Base-by-base conservation (phyloP, 2,113 vertebrate genomes). In the Pagrus major region DNA sequence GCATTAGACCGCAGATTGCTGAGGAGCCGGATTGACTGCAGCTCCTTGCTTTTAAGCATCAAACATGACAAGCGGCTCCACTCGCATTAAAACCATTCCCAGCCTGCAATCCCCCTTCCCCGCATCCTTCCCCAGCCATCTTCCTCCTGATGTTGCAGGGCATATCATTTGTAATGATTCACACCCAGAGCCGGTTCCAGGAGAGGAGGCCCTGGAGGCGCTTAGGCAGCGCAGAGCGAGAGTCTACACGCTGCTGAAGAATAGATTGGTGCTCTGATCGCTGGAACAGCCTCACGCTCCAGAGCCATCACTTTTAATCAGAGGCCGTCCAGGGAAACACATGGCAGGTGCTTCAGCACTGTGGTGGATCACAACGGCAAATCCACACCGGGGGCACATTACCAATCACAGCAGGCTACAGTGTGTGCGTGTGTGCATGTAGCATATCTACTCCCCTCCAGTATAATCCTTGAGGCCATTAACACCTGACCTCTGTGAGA, bases 141-240 rank as follows among this genome's bases (percentile, higher is more conserved):
- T 74, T 81, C 84, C 82, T 82, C 59, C 60, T 84, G 15, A 93
- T 86, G 91, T 93, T 93, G 83, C 78, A 92, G 91, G 82, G 90
- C 87, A 89, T 91, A 94, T 93, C 69, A 92, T 92, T 93, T 95
- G 94, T 89, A 95, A 94, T 89, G 91, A 94, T 95, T 93, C 92
- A 93, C 91, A 80, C 78, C 90, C 89, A 93, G 81, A 87, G 88
- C 80, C 71, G 76, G 72, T 80, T 85, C 87, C 88, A 85, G 80
- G 55, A 87, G 90, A 88, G 91, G 89, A 88, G 90, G 85, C 86
- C 85, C 91, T 41, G 60, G 86, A 80, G 80, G 89, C 55, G 51
- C 81, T 79, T 77, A 85, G 79, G 79, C 81, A 51, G 85, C 70
- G 56, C 65, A 69, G 85, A 90, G 91, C 83, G 66, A 83, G 88